Percentiles rank a stretch among this genome's conserved stretches.
phyloP scores from a whole-genome alignment of 2,888 invertebrate species.

The Polietes domitor region DNA sequence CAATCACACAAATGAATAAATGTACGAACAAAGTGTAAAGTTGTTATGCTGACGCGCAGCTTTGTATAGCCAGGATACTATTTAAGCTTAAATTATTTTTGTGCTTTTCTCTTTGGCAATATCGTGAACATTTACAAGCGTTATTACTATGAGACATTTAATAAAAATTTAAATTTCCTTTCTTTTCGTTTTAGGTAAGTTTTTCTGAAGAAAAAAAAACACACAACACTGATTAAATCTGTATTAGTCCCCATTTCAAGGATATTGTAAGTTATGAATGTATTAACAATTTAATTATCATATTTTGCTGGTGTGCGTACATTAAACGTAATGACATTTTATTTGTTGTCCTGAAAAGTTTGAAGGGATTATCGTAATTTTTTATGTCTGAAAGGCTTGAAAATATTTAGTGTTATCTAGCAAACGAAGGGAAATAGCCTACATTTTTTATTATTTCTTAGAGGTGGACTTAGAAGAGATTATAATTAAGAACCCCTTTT shows the following conservation, averaged over 20 bases:
- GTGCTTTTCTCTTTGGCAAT: neutral
- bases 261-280: constrained; percentile 31
- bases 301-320: no score
- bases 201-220: constrained; percentile 23
- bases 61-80: constrained; percentile 54
- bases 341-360: no score
- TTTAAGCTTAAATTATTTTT: constrained; percentile 50
- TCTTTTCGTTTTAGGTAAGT: constrained; percentile 76
- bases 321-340: no score
- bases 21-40: neutral
- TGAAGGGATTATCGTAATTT: no score
- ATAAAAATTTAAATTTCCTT: constrained; percentile 42
- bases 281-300: neutral
- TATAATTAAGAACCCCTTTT: no score
- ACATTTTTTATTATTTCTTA: no score
- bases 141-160: constrained; percentile 40
- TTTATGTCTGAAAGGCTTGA: no score
- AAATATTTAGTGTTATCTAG: no score
- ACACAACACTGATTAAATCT: constrained; percentile 3
- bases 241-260: neutral
- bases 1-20: constrained; percentile 12
- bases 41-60: neutral
- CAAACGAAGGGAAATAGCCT: no score
- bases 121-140: neutral
- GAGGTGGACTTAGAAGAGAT: no score